These are phyloP conservation scores for Diachrysia chrysitis DNA, from an alignment of 2,888 invertebrate genomes.

Conservation along the genomic window DNA sequence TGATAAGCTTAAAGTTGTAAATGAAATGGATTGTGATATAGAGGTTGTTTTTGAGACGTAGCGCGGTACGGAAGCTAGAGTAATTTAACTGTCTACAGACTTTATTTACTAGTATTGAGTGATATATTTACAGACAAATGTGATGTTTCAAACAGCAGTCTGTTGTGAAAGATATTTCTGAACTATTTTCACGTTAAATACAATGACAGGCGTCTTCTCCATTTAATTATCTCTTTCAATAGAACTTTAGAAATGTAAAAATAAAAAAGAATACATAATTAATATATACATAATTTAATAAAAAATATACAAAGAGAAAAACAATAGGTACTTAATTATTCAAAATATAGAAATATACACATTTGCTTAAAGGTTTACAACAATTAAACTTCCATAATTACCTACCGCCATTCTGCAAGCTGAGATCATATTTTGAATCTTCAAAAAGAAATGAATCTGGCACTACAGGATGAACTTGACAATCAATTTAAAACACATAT, in stretches of 20 bases:
- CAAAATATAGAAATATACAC: background rate
- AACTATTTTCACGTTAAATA: constrained; percentile 61
- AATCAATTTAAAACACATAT: background rate
- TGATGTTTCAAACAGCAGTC: constrained; percentile 71
- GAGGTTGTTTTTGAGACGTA: constrained; percentile 67
- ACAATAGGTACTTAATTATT: too few species aligned
- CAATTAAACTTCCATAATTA: too few species aligned
- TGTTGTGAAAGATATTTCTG: constrained; percentile 60
- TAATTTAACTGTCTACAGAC: constrained; percentile 80
- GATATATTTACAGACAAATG: constrained; percentile 82
- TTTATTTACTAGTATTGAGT: constrained; percentile 78
- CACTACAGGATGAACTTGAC: background rate
- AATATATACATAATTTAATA: background rate
- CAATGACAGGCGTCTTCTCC: constrained; percentile 40
- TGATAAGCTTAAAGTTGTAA: constrained; percentile 53
- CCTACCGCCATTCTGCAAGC: too few species aligned
- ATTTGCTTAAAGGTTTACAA: background rate
- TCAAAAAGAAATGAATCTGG: background rate
- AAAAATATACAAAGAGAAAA: background rate
- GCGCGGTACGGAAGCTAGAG: constrained; percentile 75
- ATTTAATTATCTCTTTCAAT: constrained; percentile 40
- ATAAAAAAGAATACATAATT: constrained; percentile 24
- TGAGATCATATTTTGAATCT: background rate
- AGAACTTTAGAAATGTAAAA: constrained; percentile 17
- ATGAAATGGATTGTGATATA: constrained; percentile 38